Conservation (phyloP, 2,113 vertebrate species). For the Mixornis gularis region DNA sequence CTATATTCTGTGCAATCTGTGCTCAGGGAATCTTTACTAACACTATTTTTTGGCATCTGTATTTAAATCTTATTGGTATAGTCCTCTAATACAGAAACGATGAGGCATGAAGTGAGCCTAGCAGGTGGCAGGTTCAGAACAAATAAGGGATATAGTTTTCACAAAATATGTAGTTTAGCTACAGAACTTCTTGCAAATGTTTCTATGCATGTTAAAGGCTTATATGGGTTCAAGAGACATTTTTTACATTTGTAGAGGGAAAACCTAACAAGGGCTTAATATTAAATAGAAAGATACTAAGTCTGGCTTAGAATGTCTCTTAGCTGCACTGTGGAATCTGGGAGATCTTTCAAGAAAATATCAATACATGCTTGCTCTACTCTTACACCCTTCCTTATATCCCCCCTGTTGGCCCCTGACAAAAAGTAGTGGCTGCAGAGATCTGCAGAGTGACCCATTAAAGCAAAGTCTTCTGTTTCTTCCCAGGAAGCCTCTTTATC, state of each 20-base stretch:
- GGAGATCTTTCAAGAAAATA: not conserved
- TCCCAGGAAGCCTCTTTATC: constrained; percentile 39
- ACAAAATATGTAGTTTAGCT: not conserved
- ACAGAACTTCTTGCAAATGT: not conserved
- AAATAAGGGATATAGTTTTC: not conserved
- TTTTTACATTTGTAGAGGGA: not conserved
- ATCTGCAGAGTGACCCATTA: not conserved
- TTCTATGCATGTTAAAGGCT: not conserved
- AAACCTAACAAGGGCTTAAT: not conserved
- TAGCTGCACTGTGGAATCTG: not conserved
- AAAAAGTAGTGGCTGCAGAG: not conserved
- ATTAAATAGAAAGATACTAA: not conserved
- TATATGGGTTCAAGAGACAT: not conserved
- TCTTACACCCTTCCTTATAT: not conserved
- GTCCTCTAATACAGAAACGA: constrained; percentile 20
- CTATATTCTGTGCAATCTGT: not conserved
- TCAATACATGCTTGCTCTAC: not conserved
- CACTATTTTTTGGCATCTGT: constrained; percentile 30
- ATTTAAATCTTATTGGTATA: constrained; percentile 40
- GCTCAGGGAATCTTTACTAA: constrained; percentile 28
- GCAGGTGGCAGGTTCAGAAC: constrained; percentile 34
- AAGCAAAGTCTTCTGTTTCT: not conserved
- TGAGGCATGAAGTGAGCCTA: constrained; percentile 51
- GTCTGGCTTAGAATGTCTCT: not conserved
- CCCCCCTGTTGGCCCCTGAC: not conserved